Conservation (phyloP, 2,888 invertebrate species). For the Gandaritis pyraliata region DNA sequence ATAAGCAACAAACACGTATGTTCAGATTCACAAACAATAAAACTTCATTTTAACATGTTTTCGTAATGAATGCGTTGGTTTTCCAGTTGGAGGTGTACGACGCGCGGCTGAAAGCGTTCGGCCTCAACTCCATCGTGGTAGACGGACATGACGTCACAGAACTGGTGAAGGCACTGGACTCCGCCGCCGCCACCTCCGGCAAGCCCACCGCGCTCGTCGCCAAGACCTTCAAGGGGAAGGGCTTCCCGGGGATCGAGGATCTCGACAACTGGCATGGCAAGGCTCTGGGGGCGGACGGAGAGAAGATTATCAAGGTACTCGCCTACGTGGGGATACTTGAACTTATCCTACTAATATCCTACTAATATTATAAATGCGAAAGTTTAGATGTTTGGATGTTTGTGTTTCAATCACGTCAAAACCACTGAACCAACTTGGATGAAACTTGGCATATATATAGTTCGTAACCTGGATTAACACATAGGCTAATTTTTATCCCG, state of each 20-base stretch:
- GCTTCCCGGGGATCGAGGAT: constrained; percentile 96
- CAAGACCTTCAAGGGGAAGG: constrained; percentile 97
- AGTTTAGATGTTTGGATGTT: no score
- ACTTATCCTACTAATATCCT: no score
- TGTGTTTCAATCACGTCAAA: no score
- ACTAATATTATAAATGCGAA: no score
- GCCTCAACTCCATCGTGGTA: constrained; percentile 94
- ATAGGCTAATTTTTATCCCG: no score
- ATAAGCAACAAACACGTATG: no score
- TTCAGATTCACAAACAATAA: no score
- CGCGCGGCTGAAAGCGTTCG: constrained; percentile 94
- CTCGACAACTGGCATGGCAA: constrained; percentile 99
- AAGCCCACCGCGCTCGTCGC: constrained; percentile 97
- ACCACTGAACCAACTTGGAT: no score
- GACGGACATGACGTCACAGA: constrained; percentile 98
- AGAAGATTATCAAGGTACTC: constrained; percentile 81
- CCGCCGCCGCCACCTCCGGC: constrained; percentile 89
- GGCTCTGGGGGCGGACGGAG: constrained; percentile 93
- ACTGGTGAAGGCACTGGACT: constrained; percentile 94
- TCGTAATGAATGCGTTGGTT: neutral
- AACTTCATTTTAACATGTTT: no score
- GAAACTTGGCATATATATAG: no score
- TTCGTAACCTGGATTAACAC: no score
- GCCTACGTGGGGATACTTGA: no score
- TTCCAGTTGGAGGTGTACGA: constrained; percentile 90